Evolutionary conservation across 2,113 vertebrate species (phyloP), one percentile per base, ranked within the genome.

Genomic region (Saimiri boliviensis): DNA sequence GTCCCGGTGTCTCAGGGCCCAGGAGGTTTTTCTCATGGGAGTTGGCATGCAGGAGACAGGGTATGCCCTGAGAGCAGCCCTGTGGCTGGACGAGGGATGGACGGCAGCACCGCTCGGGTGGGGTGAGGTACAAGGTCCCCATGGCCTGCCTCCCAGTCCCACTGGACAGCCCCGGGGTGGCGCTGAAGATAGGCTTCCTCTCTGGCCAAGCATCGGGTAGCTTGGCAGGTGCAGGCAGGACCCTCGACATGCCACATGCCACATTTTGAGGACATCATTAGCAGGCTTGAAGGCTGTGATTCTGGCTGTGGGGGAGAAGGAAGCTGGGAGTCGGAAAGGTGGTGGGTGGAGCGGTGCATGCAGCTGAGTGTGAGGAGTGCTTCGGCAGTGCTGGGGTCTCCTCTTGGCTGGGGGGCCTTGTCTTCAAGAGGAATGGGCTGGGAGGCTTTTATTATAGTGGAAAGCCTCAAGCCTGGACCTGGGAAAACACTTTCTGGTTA

Each of bases 71-170:
- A 6, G 56, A 95, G 77, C 89, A 93, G 52, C 63, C 32, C 42
- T n/a, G 2, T 49, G 60, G n/a, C 40, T n/a, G n/a, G 77, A 83
- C 60, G 77, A 27, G 20, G 40, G 54, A 54, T 17, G 58, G 63
- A 68, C 2, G 5, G 60, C 60, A 63, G 60, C 60, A 63, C 12
- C 3, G 6, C 2, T 32, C 1, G 8, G 30, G 32, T 19, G 66
- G 66, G 30, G 32, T 0, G 2, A 30, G 32, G 16, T 6, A 16
- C 16, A 14, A 35, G 73, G 66, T 17, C 32, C 32, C 66, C 66
- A 68, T 6, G 19, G 32, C 60, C 60, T 63, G 60, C 60, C 60
- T 30, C 12, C 8, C n/a, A 56, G 0, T 0, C 0, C n/a, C 5
- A 88, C 16, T 13, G 71, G 77, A 27, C 32, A 30, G 76, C 40